A percentile compares a stretch with the other conserved stretches of the same genome.
phyloP scores from a whole-genome alignment of 1,140 invertebrate genomes.

The Solenopsis fugax region DNA sequence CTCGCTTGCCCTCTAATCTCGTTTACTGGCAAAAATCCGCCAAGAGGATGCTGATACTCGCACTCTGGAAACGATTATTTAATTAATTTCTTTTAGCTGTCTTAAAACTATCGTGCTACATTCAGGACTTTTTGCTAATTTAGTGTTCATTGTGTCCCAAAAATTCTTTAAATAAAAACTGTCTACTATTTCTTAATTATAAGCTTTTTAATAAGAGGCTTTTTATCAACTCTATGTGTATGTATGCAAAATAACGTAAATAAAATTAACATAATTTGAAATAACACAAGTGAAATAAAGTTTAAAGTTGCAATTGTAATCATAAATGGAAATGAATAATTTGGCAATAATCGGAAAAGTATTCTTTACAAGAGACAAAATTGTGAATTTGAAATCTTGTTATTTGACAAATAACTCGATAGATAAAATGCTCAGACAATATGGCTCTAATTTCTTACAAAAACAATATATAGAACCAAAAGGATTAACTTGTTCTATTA shows the following conservation, averaged over 20 bases:
- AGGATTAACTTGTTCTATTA: conserved; percentile 19
- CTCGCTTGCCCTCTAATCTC: conserved; percentile 46
- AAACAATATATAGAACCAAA: neutral
- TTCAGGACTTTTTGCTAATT: conserved; percentile 14
- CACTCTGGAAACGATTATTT: conserved; percentile 39
- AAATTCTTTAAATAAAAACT: neutral
- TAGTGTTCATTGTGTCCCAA: neutral
- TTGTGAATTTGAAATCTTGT: neutral
- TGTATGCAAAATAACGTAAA: too few relatives aligned
- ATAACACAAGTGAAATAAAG: neutral
- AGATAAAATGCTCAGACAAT: neutral
- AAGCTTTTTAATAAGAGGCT: neutral
- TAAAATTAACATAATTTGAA: neutral
- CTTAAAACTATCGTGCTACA: neutral
- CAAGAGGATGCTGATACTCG: conserved; percentile 28
- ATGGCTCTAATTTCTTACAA: neutral
- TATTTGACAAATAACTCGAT: neutral
- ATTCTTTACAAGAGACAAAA: neutral
- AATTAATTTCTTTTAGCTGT: conserved; percentile 45
- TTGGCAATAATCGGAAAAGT: neutral
- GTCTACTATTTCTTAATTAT: neutral
- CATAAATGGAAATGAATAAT: neutral
- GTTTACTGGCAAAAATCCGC: conserved; percentile 44
- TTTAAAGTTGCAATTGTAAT: neutral
- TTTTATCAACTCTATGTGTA: neutral